These are phyloP conservation scores for Isurus oxyrinchus DNA, from an alignment of 2,113 vertebrate genomes.

Conservation along the genomic window DNA sequence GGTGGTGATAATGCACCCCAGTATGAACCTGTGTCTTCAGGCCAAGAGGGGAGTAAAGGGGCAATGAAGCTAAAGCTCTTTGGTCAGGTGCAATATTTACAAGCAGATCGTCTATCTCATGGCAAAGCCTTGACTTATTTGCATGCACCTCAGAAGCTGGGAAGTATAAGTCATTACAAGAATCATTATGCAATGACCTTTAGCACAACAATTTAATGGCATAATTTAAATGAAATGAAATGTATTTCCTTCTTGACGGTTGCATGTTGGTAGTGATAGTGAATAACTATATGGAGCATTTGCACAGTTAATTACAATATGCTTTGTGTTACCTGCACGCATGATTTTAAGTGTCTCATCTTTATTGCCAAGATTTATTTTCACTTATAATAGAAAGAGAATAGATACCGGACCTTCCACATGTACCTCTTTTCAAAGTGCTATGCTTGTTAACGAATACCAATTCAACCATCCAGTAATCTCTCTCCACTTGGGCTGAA, in stretches of 20 bases:
- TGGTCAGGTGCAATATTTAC: background rate
- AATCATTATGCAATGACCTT: constrained; percentile 36
- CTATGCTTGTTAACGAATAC: background rate
- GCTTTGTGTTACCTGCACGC: background rate
- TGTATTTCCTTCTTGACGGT: constrained; percentile 11
- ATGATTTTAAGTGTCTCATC: background rate
- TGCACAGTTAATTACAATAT: constrained; percentile 31
- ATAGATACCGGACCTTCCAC: background rate
- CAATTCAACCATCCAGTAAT: background rate
- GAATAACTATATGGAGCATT: constrained; percentile 6
- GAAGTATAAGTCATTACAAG: constrained; percentile 2
- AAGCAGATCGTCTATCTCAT: background rate
- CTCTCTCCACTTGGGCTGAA: background rate
- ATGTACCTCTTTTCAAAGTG: background rate
- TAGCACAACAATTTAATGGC: constrained; percentile 28
- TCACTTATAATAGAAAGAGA: background rate
- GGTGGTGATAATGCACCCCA: background rate
- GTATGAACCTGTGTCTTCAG: background rate
- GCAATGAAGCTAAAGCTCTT: background rate
- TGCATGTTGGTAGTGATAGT: constrained; percentile 15
- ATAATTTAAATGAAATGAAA: constrained; percentile 37
- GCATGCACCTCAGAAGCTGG: background rate
- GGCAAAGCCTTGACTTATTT: background rate
- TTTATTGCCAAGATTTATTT: background rate
- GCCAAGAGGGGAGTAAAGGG: background rate